Base-by-base conservation (phyloP, 1,140 invertebrate genomes). In the Heliothis virescens region DNA sequence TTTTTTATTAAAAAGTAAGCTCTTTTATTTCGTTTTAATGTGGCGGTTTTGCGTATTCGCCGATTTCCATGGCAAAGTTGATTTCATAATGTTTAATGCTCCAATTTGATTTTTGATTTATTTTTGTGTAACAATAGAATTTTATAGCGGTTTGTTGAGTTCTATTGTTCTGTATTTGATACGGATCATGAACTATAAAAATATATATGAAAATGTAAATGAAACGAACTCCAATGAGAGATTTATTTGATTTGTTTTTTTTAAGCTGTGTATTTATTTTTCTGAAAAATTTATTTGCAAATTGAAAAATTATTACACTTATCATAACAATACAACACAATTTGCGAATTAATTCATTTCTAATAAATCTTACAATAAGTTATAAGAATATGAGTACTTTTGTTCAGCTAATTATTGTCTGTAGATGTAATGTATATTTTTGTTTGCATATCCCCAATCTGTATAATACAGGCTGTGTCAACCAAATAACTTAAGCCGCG, bases 1-100 rank as follows among this genome's bases (percentile, higher is more conserved):
- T 7, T 63, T 63, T 63, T 63, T 16, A 63, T 16, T 41, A 63
- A 63, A 47, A 63, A 63, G 55, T 10, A 15, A 57, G 55, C 55
- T 57, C n/a, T 18, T 63, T 63, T 21, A 57, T 57, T 47, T 63
- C 41, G 15, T 62, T 62, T 62, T 34, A 60, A 7, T 34, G 4
- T 62, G 26, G n/a, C 1, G 29, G 26, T 15, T 34, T 26, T 62
- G 13, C 60, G 60, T 52, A 60, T 29, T 60, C 11, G 12, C 2
- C 26, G 7, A 15, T 62, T 4, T 26, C 26, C 11, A 34, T 62
- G 60, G 26, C 60, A 15, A 60, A 11, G 57, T 62, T 34, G 26
- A 62, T 62, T 62, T 62, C 29, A 62, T 62, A 62, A 62, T 34
- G 60, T 26, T 62, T 62, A 34, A 62, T 34, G 15, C 60, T 62